Base-by-base conservation (phyloP, 1,140 invertebrate genomes). In the Bathynomus jamesi region DNA sequence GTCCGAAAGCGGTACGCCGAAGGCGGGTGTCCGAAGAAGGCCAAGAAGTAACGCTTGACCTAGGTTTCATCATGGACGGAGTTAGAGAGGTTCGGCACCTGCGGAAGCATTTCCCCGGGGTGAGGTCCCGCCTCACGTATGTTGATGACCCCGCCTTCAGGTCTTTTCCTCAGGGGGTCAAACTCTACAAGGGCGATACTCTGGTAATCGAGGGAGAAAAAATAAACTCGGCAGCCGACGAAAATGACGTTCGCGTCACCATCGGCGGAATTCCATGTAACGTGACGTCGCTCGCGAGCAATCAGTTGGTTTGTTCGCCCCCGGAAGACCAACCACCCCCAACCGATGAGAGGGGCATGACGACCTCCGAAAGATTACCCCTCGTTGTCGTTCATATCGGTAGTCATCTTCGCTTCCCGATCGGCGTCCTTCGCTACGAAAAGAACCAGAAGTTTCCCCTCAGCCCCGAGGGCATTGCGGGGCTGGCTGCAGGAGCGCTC, bases 21-120 rank as follows among this genome's bases (percentile, higher is more conserved):
- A 63, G 72, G 46, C 71, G 71, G 76, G 80, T 90, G 53, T 85
- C 85, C 53, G 82, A 90, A 70, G 70, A 65, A 65, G 79, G 78
- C n/a, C 80, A 79, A 65, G 79, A 79, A 66, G 78, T 85, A 24
- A 78, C 76, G 25, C 75, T 85, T 1, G 82, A 84, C 78, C 88
- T 97, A 70, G 94, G 92, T 17, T 98, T 99, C 82, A 86, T 93
- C 4, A 98, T 99, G 96, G 96, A 99, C 79, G 91, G 93, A 81
- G 96, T 98, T 0, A 87, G 91, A 78, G 87, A 88, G 2, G 93
- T 98, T 32, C 85, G 88, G 70, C 92, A 98, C 81, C 84, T 98
- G 62, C 90, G 93, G 72, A 92, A 94, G 81, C 89, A 93, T 81
- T 92, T 92, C 79, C 89, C 90, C 71, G 89, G 87, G 76, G 84